Evolutionary conservation across 1,140 invertebrate genomes (phyloP), one percentile per base, ranked within the genome.

Genomic region (Trichoplusia ni): DNA sequence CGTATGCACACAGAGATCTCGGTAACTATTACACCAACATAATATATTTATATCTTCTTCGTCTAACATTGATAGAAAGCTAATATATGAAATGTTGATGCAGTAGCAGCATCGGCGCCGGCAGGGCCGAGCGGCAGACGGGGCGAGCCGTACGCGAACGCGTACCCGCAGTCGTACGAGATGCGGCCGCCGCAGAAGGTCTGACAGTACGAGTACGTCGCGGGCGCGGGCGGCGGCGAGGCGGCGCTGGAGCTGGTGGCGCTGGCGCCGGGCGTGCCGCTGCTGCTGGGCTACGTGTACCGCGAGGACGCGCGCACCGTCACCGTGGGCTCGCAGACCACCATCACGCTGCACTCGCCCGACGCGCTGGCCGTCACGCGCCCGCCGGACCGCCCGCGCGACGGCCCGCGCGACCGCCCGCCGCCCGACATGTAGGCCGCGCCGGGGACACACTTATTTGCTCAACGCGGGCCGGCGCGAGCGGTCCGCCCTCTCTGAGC

Each of bases 81-180:
- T 51, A 4, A 27, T 29, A 1, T 11, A 51, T 8, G 2, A 14
- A 14, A 1, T 37, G 2, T 23, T 56, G n/a, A n/a, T 56, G 6
- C 16, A 16, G 37, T 25, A 1, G 11, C 72, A 84, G 82, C 82
- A 7, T 81, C 82, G 0, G 84, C 85, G 23, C 81, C 83, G 21
- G 67, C 81, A 2, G 78, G 82, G 0, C 79, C 81, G 11, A 82
- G 82, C 67, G 79, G 71, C 1, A 79, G 86, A 1, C 81, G 90
- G 46, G 58, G 68, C 7, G 89, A 90, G 66, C 81, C 89, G 14
- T 91, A 91, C 75, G 90, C 90, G 33, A 80, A 82, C 67, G 90
- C 89, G 18, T 91, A 91, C 79, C 86, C 89, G 59, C 81, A 84
- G 63, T 71, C 84, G 53, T 89, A 87, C 78, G 86, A 89, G 82